Base-by-base conservation (phyloP, 1,140 invertebrate species). In the Hyles vespertilio region DNA sequence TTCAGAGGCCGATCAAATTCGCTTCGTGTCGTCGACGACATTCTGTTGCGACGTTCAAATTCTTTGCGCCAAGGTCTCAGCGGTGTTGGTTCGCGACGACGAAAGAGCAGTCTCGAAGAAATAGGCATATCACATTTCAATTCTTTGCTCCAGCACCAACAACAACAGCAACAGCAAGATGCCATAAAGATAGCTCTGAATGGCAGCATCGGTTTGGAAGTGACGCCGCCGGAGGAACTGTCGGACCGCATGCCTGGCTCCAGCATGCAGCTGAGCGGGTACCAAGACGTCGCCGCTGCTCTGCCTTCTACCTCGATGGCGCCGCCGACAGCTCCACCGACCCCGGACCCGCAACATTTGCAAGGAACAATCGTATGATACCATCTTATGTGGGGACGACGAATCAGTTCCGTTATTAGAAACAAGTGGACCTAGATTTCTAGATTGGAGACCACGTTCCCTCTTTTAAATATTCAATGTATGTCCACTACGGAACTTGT, bases 331-430 rank as follows among this genome's bases (percentile, higher is more conserved):
- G 73, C 81, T 7, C 51, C 61, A 6, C 72, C 89, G 45, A 77
- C 89, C 3, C 91, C 92, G 32, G 94, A 95, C 72, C 92, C 94
- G 2, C 94, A 95, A 72, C 93, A 95, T 72, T 88, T 96, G 59
- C 95, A 96, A 86, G 95, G 95, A 64, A 96, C 95, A 76, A 96
- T 96, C 80, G 95, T 96, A 95, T 96, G 94, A 96, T 95, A 96
- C 91, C 93, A 96, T 91, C 93, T 95, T 48, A 95, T 95, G 94
- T 95, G 94, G 94, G 94, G 94, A 92, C 93, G 94, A 87, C 92
- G 94, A 87, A 89, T 92, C 68, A 92, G 92, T 87, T 92, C 92
- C 89, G 91, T 91, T 58, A 77, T 92, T 54, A 90, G 92, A 81
- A 94, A 93, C 72, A 93, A 93, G 75, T 93, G 93, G 92, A 91